These are phyloP conservation scores for Vanessa atalanta DNA, from an alignment of 1,140 invertebrate species.

Conservation along the genomic window DNA sequence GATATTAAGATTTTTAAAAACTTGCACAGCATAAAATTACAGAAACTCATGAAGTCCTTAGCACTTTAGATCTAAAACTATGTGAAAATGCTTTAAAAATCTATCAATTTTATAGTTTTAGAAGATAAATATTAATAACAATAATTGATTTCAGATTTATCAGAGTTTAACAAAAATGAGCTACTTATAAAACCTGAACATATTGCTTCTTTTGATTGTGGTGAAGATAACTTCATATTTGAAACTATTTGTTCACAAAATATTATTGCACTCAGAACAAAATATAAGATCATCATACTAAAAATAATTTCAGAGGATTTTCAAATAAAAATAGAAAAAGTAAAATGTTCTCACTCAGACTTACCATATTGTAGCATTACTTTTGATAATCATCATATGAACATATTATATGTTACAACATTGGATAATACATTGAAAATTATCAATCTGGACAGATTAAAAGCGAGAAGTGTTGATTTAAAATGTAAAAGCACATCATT, in stretches of 20 bases:
- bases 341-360: slow-evolving; percentile 59
- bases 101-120: background rate
- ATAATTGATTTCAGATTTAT: slow-evolving; percentile 58
- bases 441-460: slow-evolving; percentile 66
- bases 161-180: slow-evolving; percentile 52
- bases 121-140: no score
- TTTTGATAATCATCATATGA: slow-evolving; percentile 68
- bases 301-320: slow-evolving; percentile 47
- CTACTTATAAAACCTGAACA: slow-evolving; percentile 42
- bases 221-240: slow-evolving; percentile 51
- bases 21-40: no score
- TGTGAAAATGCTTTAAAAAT: background rate
- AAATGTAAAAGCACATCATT: slow-evolving; percentile 41
- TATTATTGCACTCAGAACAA: slow-evolving; percentile 60
- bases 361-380: slow-evolving; percentile 62
- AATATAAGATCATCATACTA: slow-evolving; percentile 61
- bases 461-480: slow-evolving; percentile 54
- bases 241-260: slow-evolving; percentile 63
- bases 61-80: background rate
- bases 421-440: slow-evolving; percentile 61
- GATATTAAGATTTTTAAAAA: no score
- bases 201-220: slow-evolving; percentile 54
- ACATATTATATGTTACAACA: slow-evolving; percentile 65
- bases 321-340: slow-evolving; percentile 48
- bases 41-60: background rate